These are phyloP conservation scores for Tretioscincus oriximinensis DNA, from an alignment of 2,113 vertebrate species.

Conservation along the genomic window DNA sequence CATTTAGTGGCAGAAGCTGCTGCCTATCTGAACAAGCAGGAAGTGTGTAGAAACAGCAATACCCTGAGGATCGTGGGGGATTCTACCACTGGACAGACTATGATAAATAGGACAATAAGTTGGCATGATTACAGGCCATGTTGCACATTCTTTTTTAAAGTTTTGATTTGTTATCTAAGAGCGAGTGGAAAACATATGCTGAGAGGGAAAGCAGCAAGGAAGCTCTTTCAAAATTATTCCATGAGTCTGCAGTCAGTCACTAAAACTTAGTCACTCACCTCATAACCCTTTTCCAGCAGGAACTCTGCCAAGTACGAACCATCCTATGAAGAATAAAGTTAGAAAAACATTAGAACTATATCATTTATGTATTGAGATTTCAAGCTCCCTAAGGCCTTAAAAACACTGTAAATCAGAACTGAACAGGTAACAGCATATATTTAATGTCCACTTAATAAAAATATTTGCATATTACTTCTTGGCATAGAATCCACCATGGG, in stretches of 20 bases:
- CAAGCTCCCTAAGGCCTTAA: constrained; percentile 10
- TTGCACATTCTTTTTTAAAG: constrained; percentile 77
- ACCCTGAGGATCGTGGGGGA: constrained; percentile 66
- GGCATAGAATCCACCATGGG: not conserved
- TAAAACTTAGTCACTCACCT: constrained; percentile 85
- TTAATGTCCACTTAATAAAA: constrained; percentile 20
- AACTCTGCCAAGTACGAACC: constrained; percentile 98
- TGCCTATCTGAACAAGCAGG: constrained; percentile 73
- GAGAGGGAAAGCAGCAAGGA: constrained; percentile 70
- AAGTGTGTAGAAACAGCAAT: constrained; percentile 61
- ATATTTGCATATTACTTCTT: not conserved
- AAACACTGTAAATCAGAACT: not conserved
- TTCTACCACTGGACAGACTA: constrained; percentile 60
- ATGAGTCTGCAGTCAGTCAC: constrained; percentile 73
- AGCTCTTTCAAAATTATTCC: constrained; percentile 67
- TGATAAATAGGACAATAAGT: constrained; percentile 87
- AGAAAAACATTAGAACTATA: constrained; percentile 56
- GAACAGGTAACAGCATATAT: not conserved
- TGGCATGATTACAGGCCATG: constrained; percentile 73
- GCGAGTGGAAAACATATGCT: constrained; percentile 86
- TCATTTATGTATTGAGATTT: constrained; percentile 20
- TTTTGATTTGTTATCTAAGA: constrained; percentile 86
- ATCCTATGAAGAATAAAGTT: constrained; percentile 82
- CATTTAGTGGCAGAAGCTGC: constrained; percentile 50
- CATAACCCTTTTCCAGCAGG: constrained; percentile 93